Conservation (phyloP, 2,888 invertebrate genomes). For the Catocala fraxini region DNA sequence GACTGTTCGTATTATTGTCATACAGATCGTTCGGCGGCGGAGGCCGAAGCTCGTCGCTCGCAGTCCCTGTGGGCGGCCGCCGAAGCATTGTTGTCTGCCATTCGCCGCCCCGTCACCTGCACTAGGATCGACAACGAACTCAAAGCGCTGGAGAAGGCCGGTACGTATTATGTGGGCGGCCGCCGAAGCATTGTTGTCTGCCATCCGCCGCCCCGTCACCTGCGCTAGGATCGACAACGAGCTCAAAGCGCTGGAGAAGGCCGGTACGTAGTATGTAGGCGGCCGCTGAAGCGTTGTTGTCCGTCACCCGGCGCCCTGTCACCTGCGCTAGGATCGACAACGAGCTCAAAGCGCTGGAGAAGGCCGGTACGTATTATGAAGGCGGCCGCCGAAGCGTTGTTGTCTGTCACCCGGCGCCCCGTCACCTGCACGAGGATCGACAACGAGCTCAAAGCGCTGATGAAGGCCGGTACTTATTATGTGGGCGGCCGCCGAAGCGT, state of each 20-base stretch:
- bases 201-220: slow-evolving; percentile 88
- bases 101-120: slow-evolving; percentile 88
- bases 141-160: slow-evolving; percentile 91
- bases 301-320: slow-evolving; percentile 88
- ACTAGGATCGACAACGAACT: slow-evolving; percentile 91
- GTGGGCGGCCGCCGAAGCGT: slow-evolving; percentile 63
- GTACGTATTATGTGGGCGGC: slow-evolving; percentile 94
- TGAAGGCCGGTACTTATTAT: slow-evolving; percentile 88
- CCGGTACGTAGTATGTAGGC: slow-evolving; percentile 93
- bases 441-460: slow-evolving; percentile 92
- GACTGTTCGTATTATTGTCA: too few species aligned
- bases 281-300: slow-evolving; percentile 92
- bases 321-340: slow-evolving; percentile 87
- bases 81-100: slow-evolving; percentile 93
- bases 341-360: slow-evolving; percentile 92
- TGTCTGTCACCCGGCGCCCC: slow-evolving; percentile 86
- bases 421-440: slow-evolving; percentile 85
- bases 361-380: slow-evolving; percentile 91
- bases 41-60: slow-evolving; percentile 92
- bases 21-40: slow-evolving; percentile 91
- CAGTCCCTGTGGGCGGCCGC: slow-evolving; percentile 98
- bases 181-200: slow-evolving; percentile 90
- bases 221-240: slow-evolving; percentile 89
- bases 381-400: slow-evolving; percentile 95
- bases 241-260: slow-evolving; percentile 91